A percentile compares a stretch with the other conserved stretches of the same genome.
These are phyloP conservation scores for Standfussiana lucernea DNA, from an alignment of 2,888 invertebrate species.

Conservation along the genomic window DNA sequence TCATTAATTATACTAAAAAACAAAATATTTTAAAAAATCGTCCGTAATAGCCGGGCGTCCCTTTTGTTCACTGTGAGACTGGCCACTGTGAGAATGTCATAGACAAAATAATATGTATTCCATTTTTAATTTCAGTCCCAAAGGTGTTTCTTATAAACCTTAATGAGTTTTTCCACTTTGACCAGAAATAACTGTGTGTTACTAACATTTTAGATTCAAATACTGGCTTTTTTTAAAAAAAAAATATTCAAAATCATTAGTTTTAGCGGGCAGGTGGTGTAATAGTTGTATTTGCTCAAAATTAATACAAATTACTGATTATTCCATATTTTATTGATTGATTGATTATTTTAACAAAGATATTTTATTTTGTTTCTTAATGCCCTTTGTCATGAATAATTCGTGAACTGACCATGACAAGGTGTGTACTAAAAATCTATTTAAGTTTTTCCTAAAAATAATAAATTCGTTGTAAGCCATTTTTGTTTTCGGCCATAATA, in stretches of 20 bases:
- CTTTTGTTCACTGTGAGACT: not conserved
- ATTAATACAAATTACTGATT: slow-evolving; percentile 53
- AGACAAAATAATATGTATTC: slow-evolving; percentile 23
- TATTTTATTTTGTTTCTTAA: not conserved
- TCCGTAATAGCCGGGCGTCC: slow-evolving; percentile 1
- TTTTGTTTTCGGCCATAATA: slow-evolving; percentile 63
- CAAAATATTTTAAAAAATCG: not conserved
- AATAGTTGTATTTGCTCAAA: slow-evolving; percentile 67
- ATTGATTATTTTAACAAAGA: slow-evolving; percentile 17
- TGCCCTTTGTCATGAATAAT: slow-evolving; percentile 20
- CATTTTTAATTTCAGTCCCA: slow-evolving; percentile 1
- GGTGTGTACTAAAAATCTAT: not conserved
- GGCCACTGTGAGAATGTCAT: slow-evolving; percentile 4
- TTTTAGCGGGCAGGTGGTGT: slow-evolving; percentile 61
- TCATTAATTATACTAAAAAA: not conserved
- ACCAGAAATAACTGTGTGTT: not conserved
- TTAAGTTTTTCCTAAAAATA: slow-evolving; percentile 13
- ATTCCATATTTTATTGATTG: slow-evolving; percentile 47
- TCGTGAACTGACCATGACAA: slow-evolving; percentile 26
- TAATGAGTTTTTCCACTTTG: slow-evolving; percentile 2
- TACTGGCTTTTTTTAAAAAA: not conserved
- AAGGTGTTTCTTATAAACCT: not conserved
- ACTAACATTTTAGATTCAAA: slow-evolving; percentile 2
- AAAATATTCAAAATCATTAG: not conserved
- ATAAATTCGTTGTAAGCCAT: slow-evolving; percentile 36